Base-by-base conservation (phyloP, 2,888 invertebrate genomes). In the Philonicus albiceps region DNA sequence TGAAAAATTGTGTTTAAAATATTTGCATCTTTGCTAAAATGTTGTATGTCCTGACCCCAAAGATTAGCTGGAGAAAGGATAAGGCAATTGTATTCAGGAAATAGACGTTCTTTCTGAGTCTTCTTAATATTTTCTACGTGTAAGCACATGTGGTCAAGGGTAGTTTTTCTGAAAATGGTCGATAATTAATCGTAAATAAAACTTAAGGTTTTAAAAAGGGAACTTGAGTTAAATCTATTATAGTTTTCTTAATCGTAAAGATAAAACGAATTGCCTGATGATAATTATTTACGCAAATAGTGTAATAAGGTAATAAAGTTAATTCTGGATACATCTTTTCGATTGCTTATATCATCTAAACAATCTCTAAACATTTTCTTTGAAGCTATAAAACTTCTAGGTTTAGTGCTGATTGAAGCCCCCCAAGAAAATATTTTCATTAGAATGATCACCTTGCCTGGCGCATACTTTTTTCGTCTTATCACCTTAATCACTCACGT, bases 41-140 rank as follows among this genome's bases (percentile, higher is more conserved):
- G 93, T 89, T 96, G 95, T 40, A 95, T 93, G 91, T 96, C 96
- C 91, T 97, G 96, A 89, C 96, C 95, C 99, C 99, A 99, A 87
- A 99, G 94, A 93, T 97, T 98, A 6, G 98, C 98, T 0, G 98
- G 99, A 0, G 98, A 98, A 8, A 99, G 93, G 55, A 98, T 93
- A 34, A 99, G 94, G 92, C 99, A 99, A 91, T 96, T 96, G 91
- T 97, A 98, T 91, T 98, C 97, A 0, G 99, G 98, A 88, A 99
- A 93, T 86, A 97, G 94, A 84, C 93, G 93, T 53, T 95, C 94
- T 87, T 94, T 93, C 88, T 94, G 94, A 3, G 92, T 90, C 81
- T 94, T 94, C 90, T 96, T 96, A 6, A 96, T 95, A 87, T 95
- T 95, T 91, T 97, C 97, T 85, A 98, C 95, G 90, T 97, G 97